These are phyloP conservation scores for Etheostoma perlongum DNA, from an alignment of 2,797 vertebrate species.

Conservation along the genomic window DNA sequence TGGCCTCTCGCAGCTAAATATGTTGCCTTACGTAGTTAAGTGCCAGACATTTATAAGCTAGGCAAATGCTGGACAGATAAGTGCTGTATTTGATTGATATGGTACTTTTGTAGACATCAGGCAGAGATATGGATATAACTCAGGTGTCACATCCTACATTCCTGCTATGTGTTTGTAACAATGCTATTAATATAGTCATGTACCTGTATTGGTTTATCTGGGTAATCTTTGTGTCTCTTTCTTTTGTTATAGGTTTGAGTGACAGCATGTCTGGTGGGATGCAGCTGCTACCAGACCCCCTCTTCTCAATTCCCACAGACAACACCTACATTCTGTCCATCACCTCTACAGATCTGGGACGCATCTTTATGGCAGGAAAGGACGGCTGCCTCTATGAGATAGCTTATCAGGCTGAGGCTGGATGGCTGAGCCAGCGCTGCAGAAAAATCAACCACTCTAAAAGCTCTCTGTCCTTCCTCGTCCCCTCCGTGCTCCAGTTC, in stretches of 20 bases:
- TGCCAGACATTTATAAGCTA: not conserved
- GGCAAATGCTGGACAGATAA: not conserved
- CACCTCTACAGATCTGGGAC: slow-evolving; percentile 92
- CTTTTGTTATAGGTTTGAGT: slow-evolving; percentile 81
- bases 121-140: too few species aligned
- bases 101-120: too few species aligned
- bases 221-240: slow-evolving; percentile 15
- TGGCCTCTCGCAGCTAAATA: not conserved
- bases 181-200: too few species aligned
- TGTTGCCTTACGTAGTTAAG: not conserved
- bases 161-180: too few species aligned
- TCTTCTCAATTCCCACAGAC: slow-evolving; percentile 97
- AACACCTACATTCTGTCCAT: slow-evolving; percentile 95
- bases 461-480: slow-evolving; percentile 92
- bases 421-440: slow-evolving; percentile 97
- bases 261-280: slow-evolving; percentile 96
- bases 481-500: slow-evolving; percentile 96
- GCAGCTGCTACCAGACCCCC: slow-evolving; percentile 95
- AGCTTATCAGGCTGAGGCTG: slow-evolving; percentile 97
- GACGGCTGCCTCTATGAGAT: slow-evolving; percentile 98
- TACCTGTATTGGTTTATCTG: slow-evolving; percentile 11
- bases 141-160: too few species aligned
- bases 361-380: slow-evolving; percentile 97
- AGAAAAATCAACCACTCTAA: slow-evolving; percentile 99
- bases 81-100: too few species aligned